Conservation (phyloP, 2,888 invertebrate genomes). For the Aromia moschata region DNA sequence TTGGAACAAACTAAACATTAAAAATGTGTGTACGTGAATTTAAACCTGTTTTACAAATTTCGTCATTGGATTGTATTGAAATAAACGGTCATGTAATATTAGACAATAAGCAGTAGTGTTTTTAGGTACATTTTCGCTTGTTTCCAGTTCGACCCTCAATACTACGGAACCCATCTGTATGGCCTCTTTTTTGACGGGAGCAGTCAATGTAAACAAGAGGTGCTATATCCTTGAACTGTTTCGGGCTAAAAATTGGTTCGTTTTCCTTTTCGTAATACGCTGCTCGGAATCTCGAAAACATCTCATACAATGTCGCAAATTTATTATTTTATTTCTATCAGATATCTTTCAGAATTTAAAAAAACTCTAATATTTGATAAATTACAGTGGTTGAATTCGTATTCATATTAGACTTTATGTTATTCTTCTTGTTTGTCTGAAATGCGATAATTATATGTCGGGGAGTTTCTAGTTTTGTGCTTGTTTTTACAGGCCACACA, state of each 20-base stretch:
- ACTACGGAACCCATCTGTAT: constrained; percentile 19
- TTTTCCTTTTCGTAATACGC: neutral
- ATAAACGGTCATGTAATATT: constrained; percentile 20
- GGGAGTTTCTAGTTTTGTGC: constrained; percentile 5
- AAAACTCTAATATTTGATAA: constrained; percentile 6
- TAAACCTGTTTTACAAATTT: neutral
- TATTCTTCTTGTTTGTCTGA: constrained; percentile 3
- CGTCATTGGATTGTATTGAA: constrained; percentile 2
- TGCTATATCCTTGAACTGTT: constrained; percentile 2
- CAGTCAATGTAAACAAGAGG: constrained; percentile 16
- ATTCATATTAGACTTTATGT: constrained; percentile 1
- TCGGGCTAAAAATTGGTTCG: neutral
- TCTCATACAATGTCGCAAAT: neutral
- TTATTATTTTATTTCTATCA: neutral
- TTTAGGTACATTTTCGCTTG: constrained; percentile 5
- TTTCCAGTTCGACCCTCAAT: constrained; percentile 24
- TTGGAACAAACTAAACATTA: too few species aligned
- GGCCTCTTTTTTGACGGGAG: constrained; percentile 13
- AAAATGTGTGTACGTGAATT: too few species aligned
- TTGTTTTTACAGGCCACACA: constrained; percentile 7
- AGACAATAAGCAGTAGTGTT: constrained; percentile 25
- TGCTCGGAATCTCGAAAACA: neutral
- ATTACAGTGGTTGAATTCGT: constrained; percentile 4
- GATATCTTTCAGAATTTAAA: constrained; percentile 13
- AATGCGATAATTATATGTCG: constrained; percentile 3